phyloP scores from a whole-genome alignment of 64 coral and sea anemone species.

The Stichodactyla mertensii region DNA sequence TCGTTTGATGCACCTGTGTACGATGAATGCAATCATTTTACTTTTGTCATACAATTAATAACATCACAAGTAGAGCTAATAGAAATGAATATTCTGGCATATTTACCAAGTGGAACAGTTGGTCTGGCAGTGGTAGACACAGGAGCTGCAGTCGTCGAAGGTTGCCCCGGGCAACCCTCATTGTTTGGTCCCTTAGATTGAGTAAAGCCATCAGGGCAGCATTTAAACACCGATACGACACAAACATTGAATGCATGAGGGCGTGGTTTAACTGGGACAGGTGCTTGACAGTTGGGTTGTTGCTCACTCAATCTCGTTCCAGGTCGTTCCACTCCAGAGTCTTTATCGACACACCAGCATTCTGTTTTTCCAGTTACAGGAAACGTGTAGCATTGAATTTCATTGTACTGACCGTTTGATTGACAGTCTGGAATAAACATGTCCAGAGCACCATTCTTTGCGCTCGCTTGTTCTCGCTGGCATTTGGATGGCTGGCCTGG shows the following conservation, averaged over 20 bases:
- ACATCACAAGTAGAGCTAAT: too few species aligned
- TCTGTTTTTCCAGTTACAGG: conserved; percentile 48
- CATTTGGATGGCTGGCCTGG: conserved; percentile 34
- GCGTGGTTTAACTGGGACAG: conserved; percentile 34
- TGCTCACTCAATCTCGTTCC: conserved; percentile 41
- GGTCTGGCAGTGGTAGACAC: background rate
- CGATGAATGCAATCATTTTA: background rate
- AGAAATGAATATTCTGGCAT: background rate
- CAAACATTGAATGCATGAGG: conserved; percentile 18
- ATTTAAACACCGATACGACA: conserved; percentile 1
- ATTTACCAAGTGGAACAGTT: background rate
- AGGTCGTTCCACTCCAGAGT: conserved; percentile 49
- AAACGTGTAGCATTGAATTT: conserved; percentile 73
- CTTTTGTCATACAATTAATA: background rate
- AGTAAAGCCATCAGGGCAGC: conserved; percentile 18
- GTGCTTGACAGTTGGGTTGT: conserved; percentile 47
- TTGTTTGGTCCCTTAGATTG: conserved; percentile 12
- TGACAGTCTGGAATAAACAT: conserved; percentile 73
- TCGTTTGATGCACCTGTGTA: background rate
- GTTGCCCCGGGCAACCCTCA: conserved; percentile 20
- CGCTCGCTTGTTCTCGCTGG: conserved; percentile 31
- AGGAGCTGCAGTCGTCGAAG: background rate
- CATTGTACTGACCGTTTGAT: conserved; percentile 49
- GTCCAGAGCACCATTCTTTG: conserved; percentile 35
- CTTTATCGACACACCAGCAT: conserved; percentile 85